Conservation (phyloP, 2,113 vertebrate genomes). For the Mustelus asterias region DNA sequence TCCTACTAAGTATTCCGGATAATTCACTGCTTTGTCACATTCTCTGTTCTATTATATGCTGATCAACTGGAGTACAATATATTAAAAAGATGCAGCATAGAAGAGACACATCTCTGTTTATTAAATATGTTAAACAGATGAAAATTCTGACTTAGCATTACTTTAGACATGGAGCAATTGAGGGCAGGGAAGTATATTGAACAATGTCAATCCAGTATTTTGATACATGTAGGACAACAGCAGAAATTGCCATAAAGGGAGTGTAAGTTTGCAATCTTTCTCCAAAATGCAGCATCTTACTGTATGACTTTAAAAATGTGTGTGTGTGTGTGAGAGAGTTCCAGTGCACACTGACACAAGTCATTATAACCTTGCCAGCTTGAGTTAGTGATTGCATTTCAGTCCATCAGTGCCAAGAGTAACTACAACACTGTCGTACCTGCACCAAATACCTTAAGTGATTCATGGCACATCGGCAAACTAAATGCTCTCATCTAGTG, state of each 20-base stretch:
- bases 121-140: neutral
- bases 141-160: neutral
- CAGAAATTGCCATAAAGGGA: neutral
- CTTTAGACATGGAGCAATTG: neutral
- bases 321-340: neutral
- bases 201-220: neutral
- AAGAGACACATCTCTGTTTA: neutral
- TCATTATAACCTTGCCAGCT: neutral
- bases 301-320: neutral
- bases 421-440: neutral
- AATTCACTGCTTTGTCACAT: neutral
- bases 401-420: neutral
- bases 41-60: neutral
- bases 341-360: neutral
- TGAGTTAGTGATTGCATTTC: neutral
- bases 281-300: neutral
- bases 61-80: neutral
- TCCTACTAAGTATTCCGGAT: neutral
- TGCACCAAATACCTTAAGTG: neutral
- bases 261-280: neutral
- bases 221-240: neutral
- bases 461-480: neutral
- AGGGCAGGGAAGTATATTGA: neutral
- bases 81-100: neutral
- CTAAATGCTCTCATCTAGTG: neutral